A percentile compares a stretch with the other conserved stretches of the same genome.
Evolutionary conservation across 2,888 invertebrate species (phyloP).

Genomic region (Petrolisthes manimaculis): DNA sequence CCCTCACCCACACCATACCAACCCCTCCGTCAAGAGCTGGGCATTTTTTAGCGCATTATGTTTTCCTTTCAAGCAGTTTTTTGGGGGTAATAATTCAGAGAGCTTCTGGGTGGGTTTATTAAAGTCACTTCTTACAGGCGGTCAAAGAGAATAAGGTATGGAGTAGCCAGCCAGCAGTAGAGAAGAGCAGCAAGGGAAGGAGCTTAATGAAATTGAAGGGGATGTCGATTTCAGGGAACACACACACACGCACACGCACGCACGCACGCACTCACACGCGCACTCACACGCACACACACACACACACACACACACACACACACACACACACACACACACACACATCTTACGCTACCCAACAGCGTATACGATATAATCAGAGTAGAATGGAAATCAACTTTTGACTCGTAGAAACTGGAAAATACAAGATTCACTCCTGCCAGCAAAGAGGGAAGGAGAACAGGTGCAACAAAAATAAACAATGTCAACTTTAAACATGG

Average conservation of each 20-base stretch:
- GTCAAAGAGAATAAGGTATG: constrained; percentile 39
- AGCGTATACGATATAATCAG: too few species aligned
- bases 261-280: constrained; percentile 16
- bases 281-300: constrained; percentile 15
- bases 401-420: too few species aligned
- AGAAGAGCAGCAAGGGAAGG: not conserved
- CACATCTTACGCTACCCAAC: too few species aligned
- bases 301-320: not conserved
- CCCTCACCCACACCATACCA: too few species aligned
- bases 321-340: not conserved
- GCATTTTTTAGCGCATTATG: not conserved
- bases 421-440: too few species aligned
- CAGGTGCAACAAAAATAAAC: too few species aligned
- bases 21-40: too few species aligned
- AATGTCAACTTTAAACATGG: too few species aligned
- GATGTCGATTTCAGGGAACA: not conserved
- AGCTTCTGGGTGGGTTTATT: constrained; percentile 18
- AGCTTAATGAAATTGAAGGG: not conserved
- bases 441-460: too few species aligned
- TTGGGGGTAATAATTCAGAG: constrained; percentile 3
- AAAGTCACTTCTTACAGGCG: constrained; percentile 29
- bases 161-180: not conserved
- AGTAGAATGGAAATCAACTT: too few species aligned
- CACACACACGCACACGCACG: not conserved
- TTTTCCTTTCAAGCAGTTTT: not conserved